A percentile compares a stretch with the other conserved stretches of the same genome.
phyloP scores from a whole-genome alignment of 1,140 invertebrate genomes.

The Lepidurus packardi region DNA sequence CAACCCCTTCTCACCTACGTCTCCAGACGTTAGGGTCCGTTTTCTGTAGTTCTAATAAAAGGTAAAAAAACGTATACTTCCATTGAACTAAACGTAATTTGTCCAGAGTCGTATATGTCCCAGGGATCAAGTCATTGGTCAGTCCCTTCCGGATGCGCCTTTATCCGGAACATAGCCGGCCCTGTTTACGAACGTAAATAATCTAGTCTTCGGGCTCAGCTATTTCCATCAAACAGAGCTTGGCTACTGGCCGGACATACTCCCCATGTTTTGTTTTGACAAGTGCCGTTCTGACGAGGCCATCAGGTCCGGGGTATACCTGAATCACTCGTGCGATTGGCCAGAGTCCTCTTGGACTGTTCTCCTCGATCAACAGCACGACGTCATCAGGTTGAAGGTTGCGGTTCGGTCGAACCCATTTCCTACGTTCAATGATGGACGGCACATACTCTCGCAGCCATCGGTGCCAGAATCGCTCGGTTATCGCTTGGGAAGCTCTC shows the following conservation, averaged over 20 bases:
- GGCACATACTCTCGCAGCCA: constrained; percentile 3
- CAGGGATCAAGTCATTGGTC: no score
- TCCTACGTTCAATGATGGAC: neutral
- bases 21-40: no score
- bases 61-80: no score
- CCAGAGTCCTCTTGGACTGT: neutral
- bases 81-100: no score
- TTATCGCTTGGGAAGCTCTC: no score
- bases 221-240: neutral
- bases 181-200: no score
- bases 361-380: neutral
- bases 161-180: no score
- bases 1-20: no score
- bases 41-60: no score
- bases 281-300: neutral
- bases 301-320: neutral
- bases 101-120: no score
- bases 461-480: neutral
- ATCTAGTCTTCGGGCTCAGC: no score
- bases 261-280: neutral
- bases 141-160: no score
- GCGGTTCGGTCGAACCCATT: neutral
- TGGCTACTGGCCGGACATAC: constrained; percentile 7
- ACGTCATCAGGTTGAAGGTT: neutral
- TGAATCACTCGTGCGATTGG: neutral